A percentile compares a stretch with the other conserved stretches of the same genome.
These are phyloP conservation scores for Philonicus albiceps DNA, from an alignment of 2,888 invertebrate species.

Conservation along the genomic window DNA sequence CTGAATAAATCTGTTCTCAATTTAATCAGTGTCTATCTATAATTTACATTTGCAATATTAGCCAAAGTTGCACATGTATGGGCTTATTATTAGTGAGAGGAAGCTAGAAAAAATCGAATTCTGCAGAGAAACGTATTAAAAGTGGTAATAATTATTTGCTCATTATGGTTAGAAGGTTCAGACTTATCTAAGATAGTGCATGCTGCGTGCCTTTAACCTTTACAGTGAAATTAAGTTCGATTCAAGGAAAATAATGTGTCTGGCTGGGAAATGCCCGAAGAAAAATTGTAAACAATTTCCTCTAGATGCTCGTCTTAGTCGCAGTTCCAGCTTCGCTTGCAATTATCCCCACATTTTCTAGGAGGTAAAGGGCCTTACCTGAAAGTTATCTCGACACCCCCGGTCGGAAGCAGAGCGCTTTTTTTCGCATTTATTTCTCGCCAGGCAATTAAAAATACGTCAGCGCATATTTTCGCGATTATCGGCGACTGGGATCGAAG, in stretches of 20 bases:
- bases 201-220: background rate
- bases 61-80: too few species aligned
- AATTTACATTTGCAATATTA: too few species aligned
- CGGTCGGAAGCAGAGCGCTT: background rate
- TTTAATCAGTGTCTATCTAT: too few species aligned
- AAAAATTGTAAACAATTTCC: background rate
- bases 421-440: slow-evolving; percentile 34
- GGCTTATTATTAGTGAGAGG: too few species aligned
- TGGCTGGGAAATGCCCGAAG: background rate
- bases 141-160: background rate
- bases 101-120: background rate
- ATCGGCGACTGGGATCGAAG: slow-evolving; percentile 42
- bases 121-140: background rate
- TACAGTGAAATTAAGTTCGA: background rate
- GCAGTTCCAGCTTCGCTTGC: background rate
- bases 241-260: background rate
- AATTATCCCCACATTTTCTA: background rate
- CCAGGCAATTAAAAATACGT: slow-evolving; percentile 46
- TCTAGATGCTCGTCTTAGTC: background rate
- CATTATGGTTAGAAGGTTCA: background rate
- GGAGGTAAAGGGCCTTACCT: background rate
- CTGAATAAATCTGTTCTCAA: too few species aligned
- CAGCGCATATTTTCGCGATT: slow-evolving; percentile 47
- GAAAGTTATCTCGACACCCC: background rate
- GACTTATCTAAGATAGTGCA: background rate